Evolutionary conservation across 2,888 invertebrate genomes (phyloP), one percentile per base, ranked within the genome.

Genomic region (Lasioglossum vierecki): DNA sequence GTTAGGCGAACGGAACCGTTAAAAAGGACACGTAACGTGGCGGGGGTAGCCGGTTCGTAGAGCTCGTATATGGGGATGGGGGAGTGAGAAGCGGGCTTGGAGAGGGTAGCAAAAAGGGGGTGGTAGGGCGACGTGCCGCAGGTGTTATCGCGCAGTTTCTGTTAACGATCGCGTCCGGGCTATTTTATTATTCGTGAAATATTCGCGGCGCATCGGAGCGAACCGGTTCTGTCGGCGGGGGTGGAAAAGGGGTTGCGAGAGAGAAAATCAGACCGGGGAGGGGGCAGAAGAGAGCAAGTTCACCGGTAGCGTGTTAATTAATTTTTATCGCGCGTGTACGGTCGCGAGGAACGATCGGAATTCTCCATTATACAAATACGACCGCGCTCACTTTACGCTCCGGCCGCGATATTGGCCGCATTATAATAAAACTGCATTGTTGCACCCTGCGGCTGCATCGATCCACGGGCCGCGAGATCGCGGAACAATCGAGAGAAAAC

Each of bases 121-220:
- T 8, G 66, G 66, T 9, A 66, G 72, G 49, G 44, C 60, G 39
- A 46, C 57, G 76, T 68, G 85, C 46, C 85, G 82, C 86, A 85
- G 86, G 86, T 86, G 86, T 79, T 85, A 82, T 88, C 80, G 85
- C 75, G 76, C 88, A 79, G 86, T 86, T 84, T 87, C 85, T 72
- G 87, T 82, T 88, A 90, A 90, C 89, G 90, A 89, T 88, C 87
- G 79, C 66, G 73, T 60, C 68, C 80, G 71, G 66, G 87, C 60
- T 87, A 81, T 90, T 90, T 90, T 90, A 90, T 90, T 90, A 84
- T 90, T 88, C 84, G 87, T 83, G 83, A 88, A 90, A 90, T 90
- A 90, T 90, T 87, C 82, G 81, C 68, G 39, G 63, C 30, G 82
- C 79, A 74, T 57, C 71, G 80, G 39, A 35, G 41, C 68, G 74